phyloP scores from a whole-genome alignment of 2,888 invertebrate species.

The Ormyrus rosae region DNA sequence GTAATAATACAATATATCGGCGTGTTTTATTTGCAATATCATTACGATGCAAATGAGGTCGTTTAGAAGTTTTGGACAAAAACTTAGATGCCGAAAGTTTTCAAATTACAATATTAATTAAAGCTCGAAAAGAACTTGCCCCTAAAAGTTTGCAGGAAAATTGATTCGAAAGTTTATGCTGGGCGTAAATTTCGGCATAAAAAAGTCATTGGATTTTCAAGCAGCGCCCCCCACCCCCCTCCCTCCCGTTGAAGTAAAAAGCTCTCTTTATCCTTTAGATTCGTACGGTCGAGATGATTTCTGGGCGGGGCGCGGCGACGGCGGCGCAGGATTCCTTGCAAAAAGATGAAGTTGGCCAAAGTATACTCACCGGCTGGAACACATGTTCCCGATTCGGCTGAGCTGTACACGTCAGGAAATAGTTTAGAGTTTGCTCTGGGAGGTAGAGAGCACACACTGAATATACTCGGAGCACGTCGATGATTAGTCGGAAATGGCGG shows the following conservation, averaged over 20 bases:
- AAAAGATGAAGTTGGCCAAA: no score
- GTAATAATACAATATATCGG: no score
- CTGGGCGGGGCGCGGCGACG: background rate
- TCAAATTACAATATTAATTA: conserved; percentile 44
- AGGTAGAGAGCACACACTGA: conserved; percentile 19
- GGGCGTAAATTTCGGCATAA: background rate
- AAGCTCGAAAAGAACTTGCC: conserved; percentile 14
- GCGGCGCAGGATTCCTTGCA: background rate
- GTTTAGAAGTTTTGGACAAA: conserved; percentile 29
- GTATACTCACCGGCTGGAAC: background rate
- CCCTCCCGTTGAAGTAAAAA: background rate
- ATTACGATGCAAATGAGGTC: conserved; percentile 35
- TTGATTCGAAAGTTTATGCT: conserved; percentile 20
- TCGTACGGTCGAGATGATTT: background rate
- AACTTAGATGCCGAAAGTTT: conserved; percentile 32
- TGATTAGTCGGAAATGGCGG: conserved; percentile 42
- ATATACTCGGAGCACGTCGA: conserved; percentile 24
- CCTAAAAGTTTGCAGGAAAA: conserved; percentile 6
- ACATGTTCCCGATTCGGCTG: conserved; percentile 7
- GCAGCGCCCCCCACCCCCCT: no score
- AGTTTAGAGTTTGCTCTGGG: conserved; percentile 43
- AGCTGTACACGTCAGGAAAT: conserved; percentile 32
- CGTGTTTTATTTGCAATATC: conserved; percentile 15
- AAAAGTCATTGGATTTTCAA: background rate
- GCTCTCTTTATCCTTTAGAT: background rate